Conservation (phyloP, 2,113 vertebrate species). For the Thalassarche chlororhynchos region DNA sequence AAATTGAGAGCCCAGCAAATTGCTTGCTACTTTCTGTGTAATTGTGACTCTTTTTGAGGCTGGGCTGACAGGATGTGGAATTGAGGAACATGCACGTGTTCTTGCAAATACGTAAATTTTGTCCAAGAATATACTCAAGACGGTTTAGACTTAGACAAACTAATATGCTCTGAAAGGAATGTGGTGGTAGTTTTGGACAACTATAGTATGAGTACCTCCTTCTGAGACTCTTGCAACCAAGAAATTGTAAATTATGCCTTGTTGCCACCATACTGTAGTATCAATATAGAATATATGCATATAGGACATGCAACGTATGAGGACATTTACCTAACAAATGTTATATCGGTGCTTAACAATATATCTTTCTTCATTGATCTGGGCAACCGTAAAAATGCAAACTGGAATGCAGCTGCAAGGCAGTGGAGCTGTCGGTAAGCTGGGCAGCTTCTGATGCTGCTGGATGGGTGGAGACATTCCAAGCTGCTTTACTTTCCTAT, state of each 20-base stretch:
- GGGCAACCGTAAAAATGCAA: conserved; percentile 37
- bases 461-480: conserved; percentile 83
- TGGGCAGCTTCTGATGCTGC: conserved; percentile 57
- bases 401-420: conserved; percentile 11
- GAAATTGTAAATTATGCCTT: neutral
- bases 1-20: neutral
- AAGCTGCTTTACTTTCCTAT: conserved; percentile 74
- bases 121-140: neutral
- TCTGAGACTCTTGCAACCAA: neutral
- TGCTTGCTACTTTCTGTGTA: neutral
- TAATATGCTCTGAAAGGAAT: neutral
- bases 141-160: neutral
- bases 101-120: neutral
- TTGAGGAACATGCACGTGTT: neutral
- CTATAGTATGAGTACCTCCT: neutral
- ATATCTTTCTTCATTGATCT: conserved; percentile 16
- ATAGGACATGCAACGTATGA: neutral
- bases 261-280: neutral
- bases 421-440: neutral
- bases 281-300: neutral
- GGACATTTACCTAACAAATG: neutral
- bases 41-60: neutral
- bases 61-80: neutral
- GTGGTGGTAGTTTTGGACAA: neutral
- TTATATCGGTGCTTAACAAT: neutral